Conservation (phyloP, 2,113 vertebrate genomes). For the Ammospiza nelsoni region DNA sequence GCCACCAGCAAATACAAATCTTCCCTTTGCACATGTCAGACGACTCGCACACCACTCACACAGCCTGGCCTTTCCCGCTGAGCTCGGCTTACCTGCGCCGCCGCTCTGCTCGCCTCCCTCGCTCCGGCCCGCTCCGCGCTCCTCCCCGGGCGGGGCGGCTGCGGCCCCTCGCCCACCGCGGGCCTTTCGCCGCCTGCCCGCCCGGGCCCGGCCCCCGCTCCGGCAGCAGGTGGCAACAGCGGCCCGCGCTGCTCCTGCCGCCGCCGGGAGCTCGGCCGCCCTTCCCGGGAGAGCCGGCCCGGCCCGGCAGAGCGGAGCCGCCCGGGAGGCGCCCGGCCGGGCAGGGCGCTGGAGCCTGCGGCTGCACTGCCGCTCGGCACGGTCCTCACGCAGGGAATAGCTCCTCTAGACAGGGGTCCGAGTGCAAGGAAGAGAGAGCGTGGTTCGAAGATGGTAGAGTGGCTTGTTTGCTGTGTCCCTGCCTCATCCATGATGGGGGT, state of each 20-base stretch:
- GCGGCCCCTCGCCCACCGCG: not conserved
- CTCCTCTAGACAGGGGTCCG: accelerated
- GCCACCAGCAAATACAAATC: accelerated
- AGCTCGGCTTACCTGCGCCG: not conserved
- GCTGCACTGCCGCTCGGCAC: not conserved
- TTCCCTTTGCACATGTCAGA: accelerated
- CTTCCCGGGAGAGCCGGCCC: not conserved
- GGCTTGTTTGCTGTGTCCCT: not conserved
- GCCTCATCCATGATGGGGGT: accelerated
- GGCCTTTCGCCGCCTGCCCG: not conserved
- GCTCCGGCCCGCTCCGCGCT: accelerated
- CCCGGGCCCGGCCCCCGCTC: not conserved
- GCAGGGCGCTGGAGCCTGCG: accelerated
- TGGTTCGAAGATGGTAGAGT: not conserved
- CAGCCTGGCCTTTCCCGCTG: accelerated
- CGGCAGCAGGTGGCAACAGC: conserved; percentile 40
- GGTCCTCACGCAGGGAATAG: accelerated
- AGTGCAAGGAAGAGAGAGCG: not conserved
- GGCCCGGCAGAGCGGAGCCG: not conserved
- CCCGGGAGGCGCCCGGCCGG: not conserved
- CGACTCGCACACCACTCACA: accelerated
- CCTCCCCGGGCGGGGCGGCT: not conserved
- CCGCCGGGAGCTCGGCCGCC: not conserved
- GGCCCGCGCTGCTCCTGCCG: not conserved
- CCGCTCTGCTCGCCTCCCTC: accelerated